phyloP scores from a whole-genome alignment of 2,888 invertebrate species.

The Thecocarcelia acutangulata region DNA sequence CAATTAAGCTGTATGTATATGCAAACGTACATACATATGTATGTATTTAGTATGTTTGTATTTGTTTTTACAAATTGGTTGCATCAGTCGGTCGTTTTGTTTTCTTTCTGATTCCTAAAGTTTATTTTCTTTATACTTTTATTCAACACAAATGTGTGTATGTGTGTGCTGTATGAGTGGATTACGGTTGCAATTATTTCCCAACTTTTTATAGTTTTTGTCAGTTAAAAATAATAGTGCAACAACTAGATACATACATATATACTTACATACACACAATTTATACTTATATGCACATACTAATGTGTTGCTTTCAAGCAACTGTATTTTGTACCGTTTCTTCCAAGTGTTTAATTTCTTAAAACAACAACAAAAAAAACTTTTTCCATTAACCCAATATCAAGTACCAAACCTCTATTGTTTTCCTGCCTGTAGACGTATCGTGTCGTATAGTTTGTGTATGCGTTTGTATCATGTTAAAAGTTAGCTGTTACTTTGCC shows the following conservation, averaged over 20 bases:
- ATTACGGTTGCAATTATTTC: slow-evolving; percentile 47
- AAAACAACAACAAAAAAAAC: not conserved
- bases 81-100: slow-evolving; percentile 57
- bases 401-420: not conserved
- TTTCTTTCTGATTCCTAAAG: slow-evolving; percentile 12
- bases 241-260: slow-evolving; percentile 9
- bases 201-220: slow-evolving; percentile 27
- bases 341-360: slow-evolving; percentile 9
- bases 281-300: no score
- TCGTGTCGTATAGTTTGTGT: not conserved
- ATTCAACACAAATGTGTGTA: not conserved
- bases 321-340: slow-evolving; percentile 18
- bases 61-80: slow-evolving; percentile 49
- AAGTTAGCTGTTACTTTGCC: not conserved
- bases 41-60: not conserved
- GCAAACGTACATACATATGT: not conserved
- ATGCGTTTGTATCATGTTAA: not conserved
- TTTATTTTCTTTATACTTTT: slow-evolving; percentile 18
- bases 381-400: slow-evolving; percentile 35
- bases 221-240: slow-evolving; percentile 19
- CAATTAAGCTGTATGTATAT: slow-evolving; percentile 47
- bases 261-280: not conserved
- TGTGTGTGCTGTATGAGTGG: not conserved
- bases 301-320: slow-evolving; percentile 1
- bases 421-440: not conserved